phyloP scores from a whole-genome alignment of 2,797 vertebrate genomes.

The Lerista edwardsae region DNA sequence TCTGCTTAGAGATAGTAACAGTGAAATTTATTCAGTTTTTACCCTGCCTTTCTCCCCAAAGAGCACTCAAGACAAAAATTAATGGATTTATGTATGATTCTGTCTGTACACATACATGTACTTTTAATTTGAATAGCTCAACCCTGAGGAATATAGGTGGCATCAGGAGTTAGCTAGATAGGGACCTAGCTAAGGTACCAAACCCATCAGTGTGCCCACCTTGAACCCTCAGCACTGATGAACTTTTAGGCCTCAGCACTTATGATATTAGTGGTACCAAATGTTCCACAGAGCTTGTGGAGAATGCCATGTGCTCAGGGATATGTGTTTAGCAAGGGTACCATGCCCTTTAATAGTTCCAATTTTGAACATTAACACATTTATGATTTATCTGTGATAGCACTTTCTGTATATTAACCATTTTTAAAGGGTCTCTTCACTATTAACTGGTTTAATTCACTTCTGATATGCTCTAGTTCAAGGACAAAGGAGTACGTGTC shows the following conservation, averaged over 20 bases:
- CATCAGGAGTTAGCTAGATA: too few relatives aligned
- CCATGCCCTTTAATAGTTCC: neutral
- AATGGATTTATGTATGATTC: neutral
- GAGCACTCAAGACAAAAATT: too few relatives aligned
- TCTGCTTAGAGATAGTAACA: neutral
- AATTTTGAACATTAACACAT: neutral
- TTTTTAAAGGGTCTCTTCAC: neutral
- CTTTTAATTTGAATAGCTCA: neutral
- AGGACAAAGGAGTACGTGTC: neutral
- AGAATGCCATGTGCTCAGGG: too few relatives aligned
- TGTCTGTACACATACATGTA: neutral
- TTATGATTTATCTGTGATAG: neutral
- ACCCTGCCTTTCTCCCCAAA: too few relatives aligned
- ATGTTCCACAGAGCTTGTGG: too few relatives aligned
- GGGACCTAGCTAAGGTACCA: too few relatives aligned
- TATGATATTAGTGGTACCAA: too few relatives aligned
- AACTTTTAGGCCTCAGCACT: too few relatives aligned
- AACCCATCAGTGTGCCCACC: too few relatives aligned
- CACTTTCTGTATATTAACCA: neutral
- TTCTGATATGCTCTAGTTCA: neutral
- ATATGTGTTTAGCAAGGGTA: too few relatives aligned
- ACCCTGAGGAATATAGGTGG: neutral
- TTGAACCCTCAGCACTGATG: too few relatives aligned
- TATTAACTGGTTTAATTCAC: constrained; percentile 9
- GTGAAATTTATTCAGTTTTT: too few relatives aligned